phyloP scores from a whole-genome alignment of 2,888 invertebrate species.

The Synergus umbraculus region DNA sequence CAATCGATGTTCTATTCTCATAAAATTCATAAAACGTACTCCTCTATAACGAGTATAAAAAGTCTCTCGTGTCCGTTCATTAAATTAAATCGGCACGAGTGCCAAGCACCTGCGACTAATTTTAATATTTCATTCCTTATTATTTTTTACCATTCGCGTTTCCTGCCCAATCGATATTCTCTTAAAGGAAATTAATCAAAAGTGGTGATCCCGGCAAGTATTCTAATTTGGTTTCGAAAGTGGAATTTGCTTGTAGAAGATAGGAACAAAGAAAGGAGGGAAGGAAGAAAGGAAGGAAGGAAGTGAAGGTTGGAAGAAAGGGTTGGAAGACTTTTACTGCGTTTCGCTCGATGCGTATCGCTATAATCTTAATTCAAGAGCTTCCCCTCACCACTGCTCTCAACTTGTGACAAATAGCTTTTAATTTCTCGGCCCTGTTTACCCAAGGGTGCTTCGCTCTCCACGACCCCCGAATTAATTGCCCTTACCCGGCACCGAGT shows the following conservation, averaged over 20 bases:
- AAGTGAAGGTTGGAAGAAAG: constrained; percentile 9
- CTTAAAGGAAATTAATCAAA: constrained; percentile 34
- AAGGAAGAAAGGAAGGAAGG: constrained; percentile 35
- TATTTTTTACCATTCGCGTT: constrained; percentile 23
- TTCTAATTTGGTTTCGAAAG: constrained; percentile 27
- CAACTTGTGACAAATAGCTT: constrained; percentile 75
- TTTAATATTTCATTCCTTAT: constrained; percentile 41
- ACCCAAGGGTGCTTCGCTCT: constrained; percentile 63
- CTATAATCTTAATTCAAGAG: constrained; percentile 74
- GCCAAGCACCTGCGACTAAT: constrained; percentile 36
- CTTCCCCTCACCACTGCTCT: constrained; percentile 47
- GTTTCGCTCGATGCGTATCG: constrained; percentile 61
- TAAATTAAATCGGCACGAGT: constrained; percentile 31
- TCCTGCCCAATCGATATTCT: constrained; percentile 21
- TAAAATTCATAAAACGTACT: constrained; percentile 35
- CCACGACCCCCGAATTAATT: constrained; percentile 73
- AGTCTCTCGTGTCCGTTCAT: constrained; percentile 19
- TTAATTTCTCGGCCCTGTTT: constrained; percentile 77
- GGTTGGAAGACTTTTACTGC: constrained; percentile 46
- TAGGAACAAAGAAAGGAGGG: constrained; percentile 27
- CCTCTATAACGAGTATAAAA: constrained; percentile 13
- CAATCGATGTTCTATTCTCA: constrained; percentile 21
- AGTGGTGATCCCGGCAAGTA: constrained; percentile 20
- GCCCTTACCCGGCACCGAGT: constrained; percentile 59
- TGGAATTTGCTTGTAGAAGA: constrained; percentile 6